A percentile compares a stretch with the other conserved stretches of the same genome.
These are phyloP conservation scores for Lordiphosa collinella DNA, from an alignment of 1,140 invertebrate genomes.

Conservation along the genomic window DNA sequence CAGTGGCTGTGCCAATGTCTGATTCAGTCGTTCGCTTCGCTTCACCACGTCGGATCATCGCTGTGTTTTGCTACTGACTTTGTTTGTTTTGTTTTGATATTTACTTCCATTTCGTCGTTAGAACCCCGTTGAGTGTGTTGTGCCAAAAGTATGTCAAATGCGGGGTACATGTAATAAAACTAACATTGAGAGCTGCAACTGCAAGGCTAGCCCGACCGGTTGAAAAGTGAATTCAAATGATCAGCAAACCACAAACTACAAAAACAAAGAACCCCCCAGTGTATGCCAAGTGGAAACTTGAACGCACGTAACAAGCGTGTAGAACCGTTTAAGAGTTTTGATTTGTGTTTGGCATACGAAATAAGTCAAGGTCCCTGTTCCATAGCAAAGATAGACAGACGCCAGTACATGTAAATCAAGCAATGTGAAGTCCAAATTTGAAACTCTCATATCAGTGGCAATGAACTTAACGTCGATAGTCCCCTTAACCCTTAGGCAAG, in stretches of 20 bases:
- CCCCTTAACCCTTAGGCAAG: conserved; percentile 22
- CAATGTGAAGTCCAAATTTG: conserved; percentile 1
- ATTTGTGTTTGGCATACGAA: conserved; percentile 55
- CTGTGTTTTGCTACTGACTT: too few species aligned
- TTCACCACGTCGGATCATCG: too few species aligned
- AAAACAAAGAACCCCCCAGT: neutral
- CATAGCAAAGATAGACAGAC: conserved; percentile 11
- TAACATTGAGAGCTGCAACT: too few species aligned
- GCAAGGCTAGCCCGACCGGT: neutral
- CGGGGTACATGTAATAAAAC: conserved; percentile 25
- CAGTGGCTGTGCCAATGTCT: too few species aligned
- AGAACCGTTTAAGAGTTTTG: conserved; percentile 26
- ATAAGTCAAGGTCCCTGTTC: conserved; percentile 65
- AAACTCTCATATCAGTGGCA: conserved; percentile 23
- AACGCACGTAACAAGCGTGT: neutral
- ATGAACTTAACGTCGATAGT: conserved; percentile 60
- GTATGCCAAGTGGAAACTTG: neutral
- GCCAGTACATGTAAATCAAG: conserved; percentile 19
- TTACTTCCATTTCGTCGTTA: too few species aligned
- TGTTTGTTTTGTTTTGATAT: too few species aligned
- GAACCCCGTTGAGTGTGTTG: too few species aligned
- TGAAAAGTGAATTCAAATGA: conserved; percentile 29
- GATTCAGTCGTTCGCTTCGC: too few species aligned
- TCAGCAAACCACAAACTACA: conserved; percentile 6
- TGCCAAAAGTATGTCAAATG: conserved; percentile 36